Conservation (phyloP, 2,888 invertebrate species). For the Agrotis exclamationis region DNA sequence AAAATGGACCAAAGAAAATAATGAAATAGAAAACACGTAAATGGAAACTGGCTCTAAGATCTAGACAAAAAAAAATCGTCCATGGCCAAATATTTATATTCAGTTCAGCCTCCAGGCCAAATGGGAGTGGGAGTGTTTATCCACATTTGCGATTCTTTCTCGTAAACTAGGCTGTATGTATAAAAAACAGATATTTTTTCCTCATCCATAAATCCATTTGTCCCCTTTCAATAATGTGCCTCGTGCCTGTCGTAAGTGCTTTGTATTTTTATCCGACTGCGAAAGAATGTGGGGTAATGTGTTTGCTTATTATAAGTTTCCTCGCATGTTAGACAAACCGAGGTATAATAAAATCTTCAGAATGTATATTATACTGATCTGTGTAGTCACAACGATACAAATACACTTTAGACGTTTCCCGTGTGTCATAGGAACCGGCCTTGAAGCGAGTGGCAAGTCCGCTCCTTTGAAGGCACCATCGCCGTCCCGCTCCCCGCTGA, state of each 20-base stretch:
- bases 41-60: background rate
- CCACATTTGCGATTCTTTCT: slow-evolving; percentile 22
- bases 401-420: too few relatives aligned
- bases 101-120: slow-evolving; percentile 31
- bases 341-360: background rate
- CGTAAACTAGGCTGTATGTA: slow-evolving; percentile 50
- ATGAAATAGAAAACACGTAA: background rate
- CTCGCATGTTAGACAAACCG: background rate
- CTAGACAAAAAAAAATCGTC: background rate
- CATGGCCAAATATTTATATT: slow-evolving; percentile 14
- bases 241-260: slow-evolving; percentile 25
- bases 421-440: too few relatives aligned
- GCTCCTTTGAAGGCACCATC: too few relatives aligned
- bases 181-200: slow-evolving; percentile 21
- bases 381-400: too few relatives aligned
- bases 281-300: slow-evolving; percentile 57
- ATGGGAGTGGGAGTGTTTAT: slow-evolving; percentile 35
- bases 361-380: background rate
- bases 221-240: slow-evolving; percentile 31
- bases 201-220: slow-evolving; percentile 42
- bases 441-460: too few relatives aligned
- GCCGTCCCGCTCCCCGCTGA: too few relatives aligned
- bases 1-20: too few relatives aligned
- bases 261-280: slow-evolving; percentile 58
- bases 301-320: slow-evolving; percentile 28